Conservation (phyloP, 2,113 vertebrate species). For the Petrocephalus zakoni region DNA sequence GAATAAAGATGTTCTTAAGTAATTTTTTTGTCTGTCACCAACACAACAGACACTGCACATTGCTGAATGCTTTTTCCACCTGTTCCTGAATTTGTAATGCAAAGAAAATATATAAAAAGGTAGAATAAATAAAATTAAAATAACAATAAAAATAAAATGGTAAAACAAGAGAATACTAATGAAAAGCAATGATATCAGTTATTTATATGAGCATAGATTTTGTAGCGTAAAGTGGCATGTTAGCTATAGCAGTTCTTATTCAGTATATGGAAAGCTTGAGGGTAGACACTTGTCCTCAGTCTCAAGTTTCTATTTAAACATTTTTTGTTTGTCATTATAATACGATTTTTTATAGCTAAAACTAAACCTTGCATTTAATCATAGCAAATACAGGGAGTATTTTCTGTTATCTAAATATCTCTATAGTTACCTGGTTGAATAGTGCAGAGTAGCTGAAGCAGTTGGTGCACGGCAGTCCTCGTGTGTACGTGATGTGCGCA, state of each 20-base stretch:
- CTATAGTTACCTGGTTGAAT: background rate
- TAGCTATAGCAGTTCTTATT: background rate
- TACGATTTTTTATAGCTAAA: background rate
- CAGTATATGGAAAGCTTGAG: background rate
- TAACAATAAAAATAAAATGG: background rate
- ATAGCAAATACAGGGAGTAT: background rate
- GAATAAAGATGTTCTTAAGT: background rate
- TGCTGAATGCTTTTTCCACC: background rate
- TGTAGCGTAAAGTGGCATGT: background rate
- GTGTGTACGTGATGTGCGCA: conserved; percentile 49
- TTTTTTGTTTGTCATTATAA: background rate
- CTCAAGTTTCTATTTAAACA: background rate
- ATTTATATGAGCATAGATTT: background rate
- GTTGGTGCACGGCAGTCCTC: conserved; percentile 51
- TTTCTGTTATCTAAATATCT: background rate
- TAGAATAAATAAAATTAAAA: background rate
- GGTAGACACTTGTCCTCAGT: background rate
- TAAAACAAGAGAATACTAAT: background rate
- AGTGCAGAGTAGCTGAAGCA: conserved; percentile 20
- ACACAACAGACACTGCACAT: background rate
- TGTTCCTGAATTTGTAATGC: background rate
- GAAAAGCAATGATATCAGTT: background rate
- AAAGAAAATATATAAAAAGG: background rate
- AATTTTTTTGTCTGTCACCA: background rate
- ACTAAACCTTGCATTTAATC: background rate